phyloP scores from a whole-genome alignment of 2,888 invertebrate genomes.

The Lymantria dispar region DNA sequence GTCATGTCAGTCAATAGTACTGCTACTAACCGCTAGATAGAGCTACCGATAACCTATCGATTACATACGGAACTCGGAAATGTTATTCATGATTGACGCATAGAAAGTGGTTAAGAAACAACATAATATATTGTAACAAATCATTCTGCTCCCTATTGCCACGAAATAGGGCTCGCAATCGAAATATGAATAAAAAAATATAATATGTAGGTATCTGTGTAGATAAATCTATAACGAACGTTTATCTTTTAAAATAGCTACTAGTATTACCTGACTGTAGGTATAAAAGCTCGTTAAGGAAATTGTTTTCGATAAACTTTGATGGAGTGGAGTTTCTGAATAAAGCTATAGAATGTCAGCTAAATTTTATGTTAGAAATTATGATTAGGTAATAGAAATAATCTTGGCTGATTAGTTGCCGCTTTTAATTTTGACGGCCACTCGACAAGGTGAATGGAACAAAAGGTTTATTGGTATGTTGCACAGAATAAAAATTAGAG shows the following conservation, averaged over 20 bases:
- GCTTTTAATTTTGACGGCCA: conserved; percentile 13
- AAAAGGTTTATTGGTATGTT: neutral
- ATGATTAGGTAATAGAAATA: conserved; percentile 39
- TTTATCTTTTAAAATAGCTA: conserved; percentile 48
- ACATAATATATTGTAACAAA: conserved; percentile 6
- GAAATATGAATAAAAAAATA: conserved; percentile 7
- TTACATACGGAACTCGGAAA: conserved; percentile 49
- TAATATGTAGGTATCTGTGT: conserved; percentile 12
- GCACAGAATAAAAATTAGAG: neutral
- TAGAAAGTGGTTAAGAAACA: conserved; percentile 50
- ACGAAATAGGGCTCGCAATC: conserved; percentile 39
- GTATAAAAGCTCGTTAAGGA: conserved; percentile 59
- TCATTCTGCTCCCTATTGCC: conserved; percentile 15
- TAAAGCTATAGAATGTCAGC: conserved; percentile 36
- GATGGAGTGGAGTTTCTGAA: conserved; percentile 36
- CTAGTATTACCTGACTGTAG: conserved; percentile 52
- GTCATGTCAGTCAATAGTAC: conserved; percentile 40
- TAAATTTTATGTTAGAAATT: conserved; percentile 11
- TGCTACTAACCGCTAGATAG: conserved; percentile 67
- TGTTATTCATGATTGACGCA: conserved; percentile 57
- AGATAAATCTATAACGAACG: conserved; percentile 21
- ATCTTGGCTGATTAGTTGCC: conserved; percentile 13
- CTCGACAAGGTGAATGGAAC: conserved; percentile 17
- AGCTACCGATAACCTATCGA: conserved; percentile 63
- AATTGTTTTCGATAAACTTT: conserved; percentile 59